phyloP scores from a whole-genome alignment of 2,888 invertebrate species.

The Drosophila birchii region DNA sequence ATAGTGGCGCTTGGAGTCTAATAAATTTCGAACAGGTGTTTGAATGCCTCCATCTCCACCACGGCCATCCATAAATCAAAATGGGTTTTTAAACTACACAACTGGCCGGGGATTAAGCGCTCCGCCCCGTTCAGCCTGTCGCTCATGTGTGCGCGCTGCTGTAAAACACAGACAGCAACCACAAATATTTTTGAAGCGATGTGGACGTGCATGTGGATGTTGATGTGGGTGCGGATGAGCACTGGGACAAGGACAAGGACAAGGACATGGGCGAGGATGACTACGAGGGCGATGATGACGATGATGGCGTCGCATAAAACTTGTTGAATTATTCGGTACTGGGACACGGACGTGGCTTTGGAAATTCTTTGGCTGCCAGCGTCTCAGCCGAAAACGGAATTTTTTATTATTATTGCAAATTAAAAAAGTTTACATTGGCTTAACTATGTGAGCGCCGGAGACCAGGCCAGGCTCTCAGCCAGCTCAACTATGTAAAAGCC shows the following conservation, averaged over 20 bases:
- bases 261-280: background rate
- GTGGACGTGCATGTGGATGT: slow-evolving; percentile 9
- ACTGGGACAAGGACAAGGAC: slow-evolving; percentile 29
- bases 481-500: slow-evolving; percentile 70
- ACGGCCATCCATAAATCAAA: slow-evolving; percentile 64
- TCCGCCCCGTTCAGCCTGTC: background rate
- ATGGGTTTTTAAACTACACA: slow-evolving; percentile 52
- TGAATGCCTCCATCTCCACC: slow-evolving; percentile 15
- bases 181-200: slow-evolving; percentile 64
- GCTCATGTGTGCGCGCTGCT: slow-evolving; percentile 47
- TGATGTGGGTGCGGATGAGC: slow-evolving; percentile 15
- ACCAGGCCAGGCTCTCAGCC: slow-evolving; percentile 11
- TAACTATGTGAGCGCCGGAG: slow-evolving; percentile 67
- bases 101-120: slow-evolving; percentile 27
- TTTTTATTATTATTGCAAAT: slow-evolving; percentile 79
- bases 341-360: slow-evolving; percentile 39
- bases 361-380: slow-evolving; percentile 36
- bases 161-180: slow-evolving; percentile 59
- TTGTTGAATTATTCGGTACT: slow-evolving; percentile 70
- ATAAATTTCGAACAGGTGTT: slow-evolving; percentile 59
- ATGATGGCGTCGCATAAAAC: slow-evolving; percentile 68
- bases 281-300: slow-evolving; percentile 27
- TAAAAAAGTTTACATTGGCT: slow-evolving; percentile 77
- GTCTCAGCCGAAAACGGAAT: slow-evolving; percentile 53
- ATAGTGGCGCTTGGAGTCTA: slow-evolving; percentile 43